Conservation (phyloP, 2,797 vertebrate species). For the Melanotaenia parkinsoni region DNA sequence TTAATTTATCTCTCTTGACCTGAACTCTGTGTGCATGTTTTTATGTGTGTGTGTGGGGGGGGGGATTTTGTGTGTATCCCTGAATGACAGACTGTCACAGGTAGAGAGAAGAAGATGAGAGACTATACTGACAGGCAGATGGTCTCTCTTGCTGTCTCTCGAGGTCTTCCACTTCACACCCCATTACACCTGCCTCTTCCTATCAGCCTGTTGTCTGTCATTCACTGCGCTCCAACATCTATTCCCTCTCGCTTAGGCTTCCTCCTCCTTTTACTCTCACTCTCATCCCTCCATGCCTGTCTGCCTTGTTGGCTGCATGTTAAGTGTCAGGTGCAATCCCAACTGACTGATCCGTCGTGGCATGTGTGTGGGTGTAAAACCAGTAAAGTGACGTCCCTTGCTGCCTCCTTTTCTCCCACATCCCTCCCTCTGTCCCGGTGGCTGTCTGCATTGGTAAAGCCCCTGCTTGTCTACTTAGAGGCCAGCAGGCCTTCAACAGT, state of each 20-base stretch:
- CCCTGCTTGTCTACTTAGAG: constrained; percentile 52
- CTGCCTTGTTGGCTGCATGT: constrained; percentile 72
- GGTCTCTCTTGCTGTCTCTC: constrained; percentile 72
- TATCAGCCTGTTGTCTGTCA: constrained; percentile 82
- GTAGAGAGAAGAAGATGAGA: constrained; percentile 32
- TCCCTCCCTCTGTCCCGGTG: constrained; percentile 34
- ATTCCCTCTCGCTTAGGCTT: constrained; percentile 26
- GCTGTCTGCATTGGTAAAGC: constrained; percentile 63
- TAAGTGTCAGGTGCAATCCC: constrained; percentile 78
- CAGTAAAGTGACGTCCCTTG: constrained; percentile 68
- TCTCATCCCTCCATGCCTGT: constrained; percentile 64
- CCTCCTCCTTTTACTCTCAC: constrained; percentile 34
- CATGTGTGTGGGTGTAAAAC: constrained; percentile 75
- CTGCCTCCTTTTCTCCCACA: constrained; percentile 30
- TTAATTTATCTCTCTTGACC: constrained; percentile 47
- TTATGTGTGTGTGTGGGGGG: not conserved
- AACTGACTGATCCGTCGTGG: constrained; percentile 73
- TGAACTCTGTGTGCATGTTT: constrained; percentile 21
- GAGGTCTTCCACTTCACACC: constrained; percentile 85
- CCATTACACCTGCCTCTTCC: constrained; percentile 87
- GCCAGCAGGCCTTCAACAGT: constrained; percentile 54
- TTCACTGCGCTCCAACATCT: constrained; percentile 60
- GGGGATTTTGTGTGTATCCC: not conserved
- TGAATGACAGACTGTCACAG: constrained; percentile 35
- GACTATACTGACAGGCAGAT: constrained; percentile 69